Conservation (phyloP, 23 tunicate genomes). For the Trididemnum clinides region DNA sequence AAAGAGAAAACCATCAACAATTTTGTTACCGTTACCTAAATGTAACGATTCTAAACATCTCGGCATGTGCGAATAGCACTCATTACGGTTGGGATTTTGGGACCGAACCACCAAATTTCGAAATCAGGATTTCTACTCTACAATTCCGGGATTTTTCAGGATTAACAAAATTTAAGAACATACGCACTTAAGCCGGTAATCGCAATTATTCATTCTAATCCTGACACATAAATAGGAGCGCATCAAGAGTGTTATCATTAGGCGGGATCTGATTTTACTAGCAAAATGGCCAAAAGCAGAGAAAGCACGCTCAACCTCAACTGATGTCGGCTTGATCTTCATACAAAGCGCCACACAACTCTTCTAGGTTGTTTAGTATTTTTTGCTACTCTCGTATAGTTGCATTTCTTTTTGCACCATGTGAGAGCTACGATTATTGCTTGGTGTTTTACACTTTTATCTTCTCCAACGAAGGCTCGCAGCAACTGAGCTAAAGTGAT, state of each 20-base stretch:
- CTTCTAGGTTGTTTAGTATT: not conserved
- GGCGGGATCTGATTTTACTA: not conserved
- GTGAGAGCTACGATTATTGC: not conserved
- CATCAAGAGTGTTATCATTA: too few relatives aligned
- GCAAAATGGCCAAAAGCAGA: not conserved
- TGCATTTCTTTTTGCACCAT: not conserved
- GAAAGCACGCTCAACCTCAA: not conserved
- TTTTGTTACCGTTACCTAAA: too few relatives aligned
- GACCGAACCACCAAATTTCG: too few relatives aligned
- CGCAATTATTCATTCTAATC: not conserved
- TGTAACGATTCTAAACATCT: too few relatives aligned
- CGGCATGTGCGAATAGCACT: too few relatives aligned
- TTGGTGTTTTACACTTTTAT: not conserved
- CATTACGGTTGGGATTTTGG: too few relatives aligned
- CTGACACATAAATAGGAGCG: not conserved
- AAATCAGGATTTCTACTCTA: too few relatives aligned
- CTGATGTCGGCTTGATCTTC: not conserved
- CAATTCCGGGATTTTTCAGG: too few relatives aligned
- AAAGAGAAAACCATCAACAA: too few relatives aligned
- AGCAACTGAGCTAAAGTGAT: not conserved
- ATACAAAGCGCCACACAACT: not conserved
- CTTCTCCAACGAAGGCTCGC: not conserved
- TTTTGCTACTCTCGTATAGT: not conserved
- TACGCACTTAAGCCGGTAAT: too few relatives aligned
- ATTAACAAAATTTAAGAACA: too few relatives aligned